These are phyloP conservation scores for Aplidium turbinatum DNA, from an alignment of 23 tunicate species.

Conservation along the genomic window DNA sequence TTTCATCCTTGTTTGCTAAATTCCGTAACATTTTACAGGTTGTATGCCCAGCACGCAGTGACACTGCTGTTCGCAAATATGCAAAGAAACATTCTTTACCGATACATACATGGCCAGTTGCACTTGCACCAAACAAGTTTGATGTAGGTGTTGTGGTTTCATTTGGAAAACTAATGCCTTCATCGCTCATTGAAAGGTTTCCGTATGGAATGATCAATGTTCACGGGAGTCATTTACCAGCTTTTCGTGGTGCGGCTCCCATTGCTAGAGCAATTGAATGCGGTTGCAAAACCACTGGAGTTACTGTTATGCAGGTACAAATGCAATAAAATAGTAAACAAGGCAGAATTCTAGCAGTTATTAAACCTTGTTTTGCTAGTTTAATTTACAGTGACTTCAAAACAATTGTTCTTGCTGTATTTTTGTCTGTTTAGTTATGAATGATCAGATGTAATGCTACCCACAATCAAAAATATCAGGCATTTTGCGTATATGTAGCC, in stretches of 20 bases:
- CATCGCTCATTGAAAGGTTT: constrained; percentile 41
- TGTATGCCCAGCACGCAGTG: constrained; percentile 44
- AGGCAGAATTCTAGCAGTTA: neutral
- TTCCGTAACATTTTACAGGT: constrained; percentile 43
- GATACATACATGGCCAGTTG: constrained; percentile 39
- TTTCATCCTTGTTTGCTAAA: too few relatives aligned
- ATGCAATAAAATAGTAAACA: neutral
- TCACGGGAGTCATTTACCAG: constrained; percentile 75
- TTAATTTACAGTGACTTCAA: too few relatives aligned
- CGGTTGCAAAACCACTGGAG: constrained; percentile 56
- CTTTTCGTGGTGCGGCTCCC: constrained; percentile 77
- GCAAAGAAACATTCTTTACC: constrained; percentile 35
- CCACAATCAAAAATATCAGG: too few relatives aligned
- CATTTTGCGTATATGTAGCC: too few relatives aligned
- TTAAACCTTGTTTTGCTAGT: too few relatives aligned
- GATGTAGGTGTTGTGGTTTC: constrained; percentile 84
- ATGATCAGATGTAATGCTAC: too few relatives aligned
- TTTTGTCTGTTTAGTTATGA: too few relatives aligned
- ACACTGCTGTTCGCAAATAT: constrained; percentile 43
- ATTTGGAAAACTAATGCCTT: constrained; percentile 70
- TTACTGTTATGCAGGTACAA: constrained; percentile 62
- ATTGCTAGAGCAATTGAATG: constrained; percentile 64
- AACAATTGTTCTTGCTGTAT: too few relatives aligned
- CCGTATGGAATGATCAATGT: constrained; percentile 72
- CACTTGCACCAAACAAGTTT: constrained; percentile 11